A percentile compares a stretch with the other conserved stretches of the same genome.
phyloP scores from a whole-genome alignment of 2,888 invertebrate genomes.

The Ctenicera cuprea region DNA sequence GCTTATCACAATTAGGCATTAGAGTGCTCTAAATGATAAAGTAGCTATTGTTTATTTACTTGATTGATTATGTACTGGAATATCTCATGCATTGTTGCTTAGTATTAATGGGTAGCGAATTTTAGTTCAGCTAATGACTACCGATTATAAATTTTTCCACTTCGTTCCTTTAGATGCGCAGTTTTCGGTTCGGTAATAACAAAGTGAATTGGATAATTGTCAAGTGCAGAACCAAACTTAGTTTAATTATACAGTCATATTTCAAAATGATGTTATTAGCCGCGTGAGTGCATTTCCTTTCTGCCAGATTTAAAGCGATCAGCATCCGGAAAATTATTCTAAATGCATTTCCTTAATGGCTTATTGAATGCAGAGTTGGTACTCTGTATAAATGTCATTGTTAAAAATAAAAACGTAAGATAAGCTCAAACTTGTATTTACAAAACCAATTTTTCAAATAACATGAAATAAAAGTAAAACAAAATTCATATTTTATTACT shows the following conservation, averaged over 20 bases:
- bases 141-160: slow-evolving; percentile 9
- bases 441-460: too few relatives aligned
- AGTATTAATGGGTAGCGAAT: slow-evolving; percentile 10
- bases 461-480: too few relatives aligned
- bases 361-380: background rate
- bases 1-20: slow-evolving; percentile 18
- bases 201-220: slow-evolving; percentile 26
- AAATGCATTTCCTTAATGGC: slow-evolving; percentile 11
- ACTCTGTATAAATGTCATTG: too few relatives aligned
- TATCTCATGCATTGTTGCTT: slow-evolving; percentile 7
- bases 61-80: slow-evolving; percentile 8
- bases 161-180: slow-evolving; percentile 3
- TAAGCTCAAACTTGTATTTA: too few relatives aligned
- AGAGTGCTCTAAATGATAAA: slow-evolving; percentile 9
- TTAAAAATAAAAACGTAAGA: too few relatives aligned
- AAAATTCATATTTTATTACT: too few relatives aligned
- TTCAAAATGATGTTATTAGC: slow-evolving; percentile 12
- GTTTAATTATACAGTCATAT: slow-evolving; percentile 17
- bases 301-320: slow-evolving; percentile 10
- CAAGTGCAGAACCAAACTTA: background rate
- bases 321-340: background rate
- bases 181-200: slow-evolving; percentile 24
- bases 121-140: slow-evolving; percentile 7
- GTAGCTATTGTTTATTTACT: slow-evolving; percentile 13
- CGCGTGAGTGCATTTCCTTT: slow-evolving; percentile 25